phyloP scores from a whole-genome alignment of 2,888 invertebrate genomes.

The Platypus cylindrus region DNA sequence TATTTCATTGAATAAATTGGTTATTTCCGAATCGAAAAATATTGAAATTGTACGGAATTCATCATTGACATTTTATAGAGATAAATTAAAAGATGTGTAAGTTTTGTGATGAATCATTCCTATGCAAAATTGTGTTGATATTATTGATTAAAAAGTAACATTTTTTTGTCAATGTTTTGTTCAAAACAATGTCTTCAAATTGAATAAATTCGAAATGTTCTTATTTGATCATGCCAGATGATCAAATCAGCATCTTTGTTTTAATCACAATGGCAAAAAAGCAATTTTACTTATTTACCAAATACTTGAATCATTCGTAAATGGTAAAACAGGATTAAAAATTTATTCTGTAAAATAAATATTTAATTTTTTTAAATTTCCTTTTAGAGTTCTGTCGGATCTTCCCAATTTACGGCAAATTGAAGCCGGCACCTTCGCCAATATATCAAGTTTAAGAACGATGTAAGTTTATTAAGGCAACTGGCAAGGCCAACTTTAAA shows the following conservation, averaged over 20 bases:
- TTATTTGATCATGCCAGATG: too few relatives aligned
- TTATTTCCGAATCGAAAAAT: constrained; percentile 30
- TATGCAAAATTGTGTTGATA: too few relatives aligned
- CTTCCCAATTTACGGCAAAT: constrained; percentile 43
- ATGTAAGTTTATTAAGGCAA: constrained; percentile 27
- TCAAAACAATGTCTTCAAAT: too few relatives aligned
- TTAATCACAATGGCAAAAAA: neutral
- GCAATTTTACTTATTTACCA: neutral
- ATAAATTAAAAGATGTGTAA: constrained; percentile 33
- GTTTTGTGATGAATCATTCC: constrained; percentile 20
- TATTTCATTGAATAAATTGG: constrained; percentile 25
- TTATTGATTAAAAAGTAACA: too few relatives aligned
- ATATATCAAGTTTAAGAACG: constrained; percentile 41
- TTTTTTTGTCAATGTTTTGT: too few relatives aligned
- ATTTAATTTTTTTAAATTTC: constrained; percentile 37
- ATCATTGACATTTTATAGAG: constrained; percentile 29
- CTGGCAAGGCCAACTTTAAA: too few relatives aligned
- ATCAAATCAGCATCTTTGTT: too few relatives aligned
- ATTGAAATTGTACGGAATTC: constrained; percentile 25
- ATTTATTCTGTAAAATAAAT: neutral
- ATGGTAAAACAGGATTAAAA: too few relatives aligned
- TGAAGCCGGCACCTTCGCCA: constrained; percentile 44
- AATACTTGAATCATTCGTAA: neutral
- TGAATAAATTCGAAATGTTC: too few relatives aligned
- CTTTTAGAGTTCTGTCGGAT: constrained; percentile 44